Evolutionary conservation across 2,888 invertebrate genomes (phyloP).

Genomic region (Augiades crinisus): DNA sequence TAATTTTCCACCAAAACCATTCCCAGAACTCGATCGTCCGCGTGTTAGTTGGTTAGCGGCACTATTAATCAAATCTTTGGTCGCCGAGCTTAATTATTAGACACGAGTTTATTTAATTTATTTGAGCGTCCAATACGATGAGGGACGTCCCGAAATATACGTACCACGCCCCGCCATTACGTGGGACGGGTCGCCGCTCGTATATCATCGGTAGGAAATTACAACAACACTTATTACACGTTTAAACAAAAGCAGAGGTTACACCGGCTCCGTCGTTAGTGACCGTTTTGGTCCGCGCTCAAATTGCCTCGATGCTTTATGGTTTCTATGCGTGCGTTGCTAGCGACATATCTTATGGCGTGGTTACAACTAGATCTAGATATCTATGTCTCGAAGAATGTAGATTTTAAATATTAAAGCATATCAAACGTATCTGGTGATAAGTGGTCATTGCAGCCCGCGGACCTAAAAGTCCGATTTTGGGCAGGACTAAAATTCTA

Average conservation of each 20-base stretch:
- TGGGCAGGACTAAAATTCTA: too few relatives aligned
- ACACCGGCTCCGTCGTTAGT: conserved; percentile 26
- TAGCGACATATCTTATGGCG: too few relatives aligned
- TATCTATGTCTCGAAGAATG: too few relatives aligned
- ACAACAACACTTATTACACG: conserved; percentile 50
- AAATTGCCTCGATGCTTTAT: not conserved
- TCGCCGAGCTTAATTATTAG: conserved; percentile 57
- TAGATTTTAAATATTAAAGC: too few relatives aligned
- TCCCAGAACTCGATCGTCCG: not conserved
- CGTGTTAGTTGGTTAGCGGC: conserved; percentile 19
- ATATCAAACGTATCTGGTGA: too few relatives aligned
- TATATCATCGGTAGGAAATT: conserved; percentile 47
- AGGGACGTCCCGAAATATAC: conserved; percentile 52
- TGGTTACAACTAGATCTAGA: too few relatives aligned
- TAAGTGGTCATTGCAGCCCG: too few relatives aligned
- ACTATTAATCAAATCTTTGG: conserved; percentile 55
- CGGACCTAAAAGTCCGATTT: too few relatives aligned
- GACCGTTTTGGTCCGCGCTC: conserved; percentile 10
- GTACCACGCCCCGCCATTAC: conserved; percentile 55
- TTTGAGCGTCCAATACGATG: conserved; percentile 48
- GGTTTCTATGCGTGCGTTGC: too few relatives aligned
- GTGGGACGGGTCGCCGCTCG: conserved; percentile 40
- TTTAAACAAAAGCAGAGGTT: conserved; percentile 51
- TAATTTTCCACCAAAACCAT: not conserved
- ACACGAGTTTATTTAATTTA: conserved; percentile 59